Evolutionary conservation across 2,113 vertebrate species (phyloP), one percentile per base, ranked within the genome.

Genomic region (Pagrus major): DNA sequence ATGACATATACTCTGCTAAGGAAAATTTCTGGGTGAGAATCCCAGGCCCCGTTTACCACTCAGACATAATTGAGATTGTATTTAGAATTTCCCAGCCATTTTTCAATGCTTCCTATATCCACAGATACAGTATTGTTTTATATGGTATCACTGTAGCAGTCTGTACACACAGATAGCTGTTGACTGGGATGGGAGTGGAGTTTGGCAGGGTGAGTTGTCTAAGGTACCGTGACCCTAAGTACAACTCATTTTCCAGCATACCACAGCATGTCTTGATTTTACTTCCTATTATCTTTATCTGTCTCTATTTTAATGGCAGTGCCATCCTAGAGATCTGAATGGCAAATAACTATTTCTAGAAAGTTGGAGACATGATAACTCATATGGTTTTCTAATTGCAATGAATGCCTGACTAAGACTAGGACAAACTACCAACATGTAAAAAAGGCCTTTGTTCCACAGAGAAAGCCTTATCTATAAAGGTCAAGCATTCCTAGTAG

Each of bases 391-490:
- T 89, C 49, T 77, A 86, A 89, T 87, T 81, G 82, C 83, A 88
- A 79, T 81, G 82, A 89, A 81, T 61, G 86, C 35, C 51, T 63
- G 79, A 86, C 71, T 92, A 83, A 82, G 83, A 84, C 72, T 54
- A 60, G 76, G 56, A 87, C 56, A 77, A 75, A 83, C 82, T 87
- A 89, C 76, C 73, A 78, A 89, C 85, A 93, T 67, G 70, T 76
- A 83, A 91, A 79, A 92, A 83, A 91, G 88, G 75, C 86, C 78
- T 94, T 94, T 93, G 91, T 93, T 91, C 76, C 61, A 31, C 23
- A 91, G 67, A 93, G 88, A 93, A 92, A 86, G 86, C 78, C 89
- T 88, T 90, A 90, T 93, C 88, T 89, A 76, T 86, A 91, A 94
- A 94, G 86, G 92, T 93, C 91, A 93, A 87, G 64, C 82, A 86